A percentile compares a stretch with the other conserved stretches of the same genome.
Conservation (phyloP, 2,888 invertebrate species). For the Drosophila parthenogenetica region DNA sequence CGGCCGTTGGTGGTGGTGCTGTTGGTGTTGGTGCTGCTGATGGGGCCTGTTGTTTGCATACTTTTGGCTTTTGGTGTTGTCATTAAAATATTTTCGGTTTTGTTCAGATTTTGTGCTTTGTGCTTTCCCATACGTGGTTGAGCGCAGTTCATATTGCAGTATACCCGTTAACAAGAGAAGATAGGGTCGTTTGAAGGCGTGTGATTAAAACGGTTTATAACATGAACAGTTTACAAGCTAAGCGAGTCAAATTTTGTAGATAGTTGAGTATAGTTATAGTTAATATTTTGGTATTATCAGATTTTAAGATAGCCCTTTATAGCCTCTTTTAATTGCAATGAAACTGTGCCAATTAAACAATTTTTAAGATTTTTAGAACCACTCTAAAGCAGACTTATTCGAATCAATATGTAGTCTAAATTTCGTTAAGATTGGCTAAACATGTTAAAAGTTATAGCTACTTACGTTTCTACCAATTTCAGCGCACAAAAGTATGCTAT, state of each 20-base stretch:
- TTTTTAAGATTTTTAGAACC: no score
- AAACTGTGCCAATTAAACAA: no score
- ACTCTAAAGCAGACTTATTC: no score
- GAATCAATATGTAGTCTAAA: no score
- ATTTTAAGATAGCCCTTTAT: no score
- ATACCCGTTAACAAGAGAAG: background rate
- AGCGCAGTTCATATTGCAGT: conserved; percentile 42
- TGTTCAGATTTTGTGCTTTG: conserved; percentile 65
- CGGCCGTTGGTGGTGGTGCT: conserved; percentile 28
- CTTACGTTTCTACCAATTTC: no score
- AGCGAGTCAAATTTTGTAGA: background rate
- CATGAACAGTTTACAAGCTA: no score
- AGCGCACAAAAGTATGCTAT: background rate
- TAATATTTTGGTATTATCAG: no score
- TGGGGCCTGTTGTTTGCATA: conserved; percentile 60
- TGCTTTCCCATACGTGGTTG: conserved; percentile 3
- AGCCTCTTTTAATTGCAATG: no score
- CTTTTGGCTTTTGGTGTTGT: conserved; percentile 71
- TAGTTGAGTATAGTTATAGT: background rate
- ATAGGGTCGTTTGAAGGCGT: no score
- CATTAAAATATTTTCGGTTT: conserved; percentile 79
- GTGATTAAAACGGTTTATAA: no score
- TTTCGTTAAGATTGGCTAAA: no score
- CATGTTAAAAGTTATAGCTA: background rate
- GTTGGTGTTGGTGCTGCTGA: conserved; percentile 44